These are phyloP conservation scores for Melinaea menophilus DNA, from an alignment of 2,888 invertebrate genomes.

Conservation along the genomic window DNA sequence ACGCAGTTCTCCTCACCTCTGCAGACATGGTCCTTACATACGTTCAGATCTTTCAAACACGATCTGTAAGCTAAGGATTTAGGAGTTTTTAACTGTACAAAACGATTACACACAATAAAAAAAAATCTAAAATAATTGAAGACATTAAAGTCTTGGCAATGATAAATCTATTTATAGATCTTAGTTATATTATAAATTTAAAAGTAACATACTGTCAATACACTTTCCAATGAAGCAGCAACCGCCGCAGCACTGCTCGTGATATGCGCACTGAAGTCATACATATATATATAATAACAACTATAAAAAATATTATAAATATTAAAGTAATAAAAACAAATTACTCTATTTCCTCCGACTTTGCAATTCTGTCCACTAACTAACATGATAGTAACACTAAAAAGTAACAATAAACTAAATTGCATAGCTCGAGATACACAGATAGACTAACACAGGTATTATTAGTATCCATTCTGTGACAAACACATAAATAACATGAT, in stretches of 20 bases:
- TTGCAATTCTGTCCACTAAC: conserved; percentile 58
- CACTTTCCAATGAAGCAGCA: conserved; percentile 75
- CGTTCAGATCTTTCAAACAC: conserved; percentile 51
- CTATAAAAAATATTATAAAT: background rate
- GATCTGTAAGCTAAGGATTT: conserved; percentile 55
- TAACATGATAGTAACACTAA: conserved; percentile 35
- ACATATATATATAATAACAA: background rate
- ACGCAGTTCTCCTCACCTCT: conserved; percentile 58
- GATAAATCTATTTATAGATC: too few species aligned
- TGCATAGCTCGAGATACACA: too few species aligned
- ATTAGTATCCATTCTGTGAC: too few species aligned
- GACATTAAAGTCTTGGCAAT: too few species aligned
- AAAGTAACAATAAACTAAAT: conserved; percentile 31
- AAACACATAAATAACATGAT: conserved; percentile 12
- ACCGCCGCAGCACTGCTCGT: conserved; percentile 78
- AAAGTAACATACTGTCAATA: conserved; percentile 68
- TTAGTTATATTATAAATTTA: background rate
- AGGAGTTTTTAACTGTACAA: background rate
- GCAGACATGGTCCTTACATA: conserved; percentile 64
- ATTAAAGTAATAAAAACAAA: conserved; percentile 14
- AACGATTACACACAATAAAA: too few species aligned
- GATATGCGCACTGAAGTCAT: conserved; percentile 63
- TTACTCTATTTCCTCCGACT: conserved; percentile 59
- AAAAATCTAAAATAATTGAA: too few species aligned
- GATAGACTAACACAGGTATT: too few species aligned